Conservation (phyloP, 2,113 vertebrate genomes). For the Ursus arctos region DNA sequence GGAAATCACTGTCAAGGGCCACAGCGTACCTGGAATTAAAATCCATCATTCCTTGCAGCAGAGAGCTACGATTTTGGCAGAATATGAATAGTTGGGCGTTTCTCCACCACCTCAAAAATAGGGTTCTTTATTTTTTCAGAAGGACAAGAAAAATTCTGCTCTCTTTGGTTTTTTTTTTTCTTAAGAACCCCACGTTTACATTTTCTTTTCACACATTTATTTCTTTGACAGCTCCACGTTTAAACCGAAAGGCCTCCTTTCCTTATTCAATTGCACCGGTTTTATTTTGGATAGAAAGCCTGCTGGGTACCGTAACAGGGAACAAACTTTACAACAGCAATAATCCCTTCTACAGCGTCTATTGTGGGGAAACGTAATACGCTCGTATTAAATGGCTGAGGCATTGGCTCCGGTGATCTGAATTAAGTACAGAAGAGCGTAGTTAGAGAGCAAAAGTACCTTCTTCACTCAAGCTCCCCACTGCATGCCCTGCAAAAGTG, state of each 20-base stretch:
- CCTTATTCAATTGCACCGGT: constrained; percentile 67
- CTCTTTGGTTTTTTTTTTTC: constrained; percentile 31
- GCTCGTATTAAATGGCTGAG: constrained; percentile 69
- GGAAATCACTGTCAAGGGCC: constrained; percentile 88
- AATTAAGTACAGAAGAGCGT: constrained; percentile 66
- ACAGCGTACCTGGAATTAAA: constrained; percentile 87
- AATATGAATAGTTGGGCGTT: constrained; percentile 80
- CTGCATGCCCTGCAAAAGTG: neutral
- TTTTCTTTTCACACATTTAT: constrained; percentile 66
- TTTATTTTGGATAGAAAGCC: constrained; percentile 73
- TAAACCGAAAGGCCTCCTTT: constrained; percentile 56
- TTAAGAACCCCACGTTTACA: constrained; percentile 45
- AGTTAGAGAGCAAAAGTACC: neutral
- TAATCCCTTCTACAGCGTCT: constrained; percentile 65
- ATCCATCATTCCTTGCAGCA: constrained; percentile 86
- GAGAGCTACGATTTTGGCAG: constrained; percentile 78
- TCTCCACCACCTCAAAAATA: constrained; percentile 73
- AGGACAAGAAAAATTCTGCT: constrained; percentile 62
- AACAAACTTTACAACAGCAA: constrained; percentile 74
- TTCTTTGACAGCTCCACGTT: constrained; percentile 69
- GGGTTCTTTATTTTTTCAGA: constrained; percentile 69
- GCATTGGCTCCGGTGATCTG: constrained; percentile 50
- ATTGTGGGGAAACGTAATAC: constrained; percentile 71
- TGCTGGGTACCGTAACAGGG: constrained; percentile 71
- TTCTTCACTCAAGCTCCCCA: neutral